Base-by-base conservation (phyloP, 2,888 invertebrate species). In the Heteromyza rotundicornis region DNA sequence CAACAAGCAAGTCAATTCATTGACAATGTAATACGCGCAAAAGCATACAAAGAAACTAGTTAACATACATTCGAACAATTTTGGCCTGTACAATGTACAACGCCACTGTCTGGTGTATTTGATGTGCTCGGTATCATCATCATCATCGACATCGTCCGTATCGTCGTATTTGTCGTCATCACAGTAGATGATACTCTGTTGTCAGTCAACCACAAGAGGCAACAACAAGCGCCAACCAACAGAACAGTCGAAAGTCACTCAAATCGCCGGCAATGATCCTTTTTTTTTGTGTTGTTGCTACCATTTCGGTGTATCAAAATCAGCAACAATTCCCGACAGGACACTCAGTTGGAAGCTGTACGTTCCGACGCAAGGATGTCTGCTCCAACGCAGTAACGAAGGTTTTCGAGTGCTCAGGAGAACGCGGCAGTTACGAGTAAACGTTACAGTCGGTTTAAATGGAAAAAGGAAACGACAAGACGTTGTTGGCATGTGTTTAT, bases 271-370 rank as follows among this genome's bases (percentile, higher is more conserved):
- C 32, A 40, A 12, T 17, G 16, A 16, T 8, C 23, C 8, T 17
- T 22, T 8, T 22, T 27, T 36, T 22, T 22, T 14, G 12, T 47
- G 47, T 20, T 24, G 54, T 20, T 24, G 50, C 17, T n/a, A 40
- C 19, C 35, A 35, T 24, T 35, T 35, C 20, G n/a, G n/a, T 22
- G 16, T 17, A 22, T 7, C 73, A 77, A 76, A 77, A 72, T 68
- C 75, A 76, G 74, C 74, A 73, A 73, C 77, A 78, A 73, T 74
- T 70, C 68, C 66, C 65, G 32, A 54, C 58, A 68, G 67, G 64
- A 66, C 65, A 65, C 64, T 78, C 78, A 79, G 79, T 79, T 74
- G 73, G 74, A 70, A 72, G 74, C 71, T 70, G 79, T 70, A 68
- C 75, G 68, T 66, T 36, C 65, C 59, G 59, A 61, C 58, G 66